Evolutionary conservation across 2,113 vertebrate species (phyloP).

Genomic region (Hemicordylus capensis): DNA sequence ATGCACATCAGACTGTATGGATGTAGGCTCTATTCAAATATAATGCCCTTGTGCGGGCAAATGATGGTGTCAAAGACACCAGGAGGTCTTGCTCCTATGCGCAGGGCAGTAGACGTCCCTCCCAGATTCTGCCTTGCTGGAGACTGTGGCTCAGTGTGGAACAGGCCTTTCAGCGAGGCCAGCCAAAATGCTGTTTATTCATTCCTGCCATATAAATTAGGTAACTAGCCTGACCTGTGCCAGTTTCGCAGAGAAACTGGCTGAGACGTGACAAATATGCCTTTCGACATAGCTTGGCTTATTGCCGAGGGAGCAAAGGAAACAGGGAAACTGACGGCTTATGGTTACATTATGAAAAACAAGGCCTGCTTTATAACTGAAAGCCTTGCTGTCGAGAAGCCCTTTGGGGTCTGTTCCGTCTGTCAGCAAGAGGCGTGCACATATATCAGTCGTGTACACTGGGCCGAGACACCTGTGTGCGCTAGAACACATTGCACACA

Average conservation of each 20-base stretch:
- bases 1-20: too few species aligned
- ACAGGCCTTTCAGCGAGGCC: conserved; percentile 42
- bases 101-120: too few species aligned
- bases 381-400: neutral
- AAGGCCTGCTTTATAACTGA: conserved; percentile 32
- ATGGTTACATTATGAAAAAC: conserved; percentile 25
- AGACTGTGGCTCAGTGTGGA: conserved; percentile 30
- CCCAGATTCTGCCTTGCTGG: too few species aligned
- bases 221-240: conserved; percentile 65
- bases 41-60: too few species aligned
- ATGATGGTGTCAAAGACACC: too few species aligned
- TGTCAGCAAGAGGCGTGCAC: neutral
- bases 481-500: neutral
- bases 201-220: conserved; percentile 68
- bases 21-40: too few species aligned
- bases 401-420: neutral
- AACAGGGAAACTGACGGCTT: conserved; percentile 35
- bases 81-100: too few species aligned
- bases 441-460: neutral
- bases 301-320: conserved; percentile 39
- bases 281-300: conserved; percentile 61
- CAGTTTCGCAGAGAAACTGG: conserved; percentile 53
- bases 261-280: conserved; percentile 69
- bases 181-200: conserved; percentile 48
- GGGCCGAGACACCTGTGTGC: neutral